Percentiles rank a stretch among this genome's conserved stretches.
Conservation (phyloP, 2,113 vertebrate species). For the Eidolon helvum region DNA sequence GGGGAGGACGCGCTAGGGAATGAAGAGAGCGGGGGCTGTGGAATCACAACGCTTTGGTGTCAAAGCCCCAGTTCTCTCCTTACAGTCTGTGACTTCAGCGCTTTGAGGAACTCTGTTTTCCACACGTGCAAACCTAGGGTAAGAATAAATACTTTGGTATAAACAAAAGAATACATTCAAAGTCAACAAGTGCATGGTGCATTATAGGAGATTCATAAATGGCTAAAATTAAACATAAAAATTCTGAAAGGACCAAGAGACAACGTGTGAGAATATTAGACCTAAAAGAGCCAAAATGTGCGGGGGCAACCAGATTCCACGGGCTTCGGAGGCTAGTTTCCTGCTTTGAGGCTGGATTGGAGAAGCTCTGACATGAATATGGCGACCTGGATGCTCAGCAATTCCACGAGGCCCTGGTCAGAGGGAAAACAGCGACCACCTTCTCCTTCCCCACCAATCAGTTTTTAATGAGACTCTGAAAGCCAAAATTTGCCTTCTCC, state of each 20-base stretch:
- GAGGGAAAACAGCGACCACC: neutral
- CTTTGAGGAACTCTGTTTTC: neutral
- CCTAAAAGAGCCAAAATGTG: neutral
- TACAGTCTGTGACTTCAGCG: neutral
- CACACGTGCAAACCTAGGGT: neutral
- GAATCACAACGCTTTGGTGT: neutral
- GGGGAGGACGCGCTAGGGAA: no score
- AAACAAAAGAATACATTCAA: neutral
- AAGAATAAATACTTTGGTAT: neutral
- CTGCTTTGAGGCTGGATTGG: neutral
- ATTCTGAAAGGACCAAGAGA: neutral
- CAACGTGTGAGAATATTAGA: neutral
- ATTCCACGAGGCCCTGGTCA: fast-evolving
- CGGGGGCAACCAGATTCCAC: neutral
- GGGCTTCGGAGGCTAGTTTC: neutral
- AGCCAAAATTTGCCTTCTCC: neutral
- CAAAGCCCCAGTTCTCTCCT: neutral
- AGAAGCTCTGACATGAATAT: neutral
- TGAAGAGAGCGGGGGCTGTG: neutral
- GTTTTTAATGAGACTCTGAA: neutral
- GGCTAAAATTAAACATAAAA: neutral
- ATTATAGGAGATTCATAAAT: neutral
- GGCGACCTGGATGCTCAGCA: fast-evolving
- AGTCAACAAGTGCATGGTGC: neutral
- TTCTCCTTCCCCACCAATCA: neutral